Percentiles rank a stretch among this genome's conserved stretches.
Evolutionary conservation across 1,140 invertebrate species (phyloP).

Genomic region (Bradysia coprophila): DNA sequence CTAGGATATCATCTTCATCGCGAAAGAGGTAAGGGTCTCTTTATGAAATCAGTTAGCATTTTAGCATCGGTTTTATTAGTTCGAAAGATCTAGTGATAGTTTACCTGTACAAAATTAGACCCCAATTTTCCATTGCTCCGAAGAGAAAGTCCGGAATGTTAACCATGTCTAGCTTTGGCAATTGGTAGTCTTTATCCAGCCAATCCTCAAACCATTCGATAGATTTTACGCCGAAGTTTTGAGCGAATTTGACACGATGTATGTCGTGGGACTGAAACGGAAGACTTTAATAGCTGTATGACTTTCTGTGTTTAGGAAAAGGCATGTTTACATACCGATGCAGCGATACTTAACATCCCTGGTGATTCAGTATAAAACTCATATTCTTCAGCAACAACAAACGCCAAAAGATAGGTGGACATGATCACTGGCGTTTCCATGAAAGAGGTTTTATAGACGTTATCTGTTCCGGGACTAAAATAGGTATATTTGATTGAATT

Average conservation of each 20-base stretch:
- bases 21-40: neutral
- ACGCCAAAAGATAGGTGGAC: neutral
- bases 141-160: neutral
- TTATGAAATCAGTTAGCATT: too few relatives aligned
- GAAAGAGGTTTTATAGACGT: neutral
- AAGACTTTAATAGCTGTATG: too few relatives aligned
- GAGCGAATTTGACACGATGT: too few relatives aligned
- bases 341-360: too few relatives aligned
- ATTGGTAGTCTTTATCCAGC: too few relatives aligned
- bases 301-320: too few relatives aligned
- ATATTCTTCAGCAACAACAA: neutral
- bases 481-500: neutral
- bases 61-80: too few relatives aligned
- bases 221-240: too few relatives aligned
- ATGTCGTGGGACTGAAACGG: too few relatives aligned
- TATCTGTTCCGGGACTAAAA: neutral
- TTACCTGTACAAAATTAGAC: conserved; percentile 13
- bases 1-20: neutral
- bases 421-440: neutral
- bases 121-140: conserved; percentile 57
- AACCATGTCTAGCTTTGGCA: neutral
- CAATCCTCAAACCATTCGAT: too few relatives aligned
- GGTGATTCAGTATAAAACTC: neutral
- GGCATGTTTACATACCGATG: too few relatives aligned
- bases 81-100: neutral